Evolutionary conservation across 2,113 vertebrate species (phyloP), one percentile per base, ranked within the genome.

Genomic region (Symphodus melops): DNA sequence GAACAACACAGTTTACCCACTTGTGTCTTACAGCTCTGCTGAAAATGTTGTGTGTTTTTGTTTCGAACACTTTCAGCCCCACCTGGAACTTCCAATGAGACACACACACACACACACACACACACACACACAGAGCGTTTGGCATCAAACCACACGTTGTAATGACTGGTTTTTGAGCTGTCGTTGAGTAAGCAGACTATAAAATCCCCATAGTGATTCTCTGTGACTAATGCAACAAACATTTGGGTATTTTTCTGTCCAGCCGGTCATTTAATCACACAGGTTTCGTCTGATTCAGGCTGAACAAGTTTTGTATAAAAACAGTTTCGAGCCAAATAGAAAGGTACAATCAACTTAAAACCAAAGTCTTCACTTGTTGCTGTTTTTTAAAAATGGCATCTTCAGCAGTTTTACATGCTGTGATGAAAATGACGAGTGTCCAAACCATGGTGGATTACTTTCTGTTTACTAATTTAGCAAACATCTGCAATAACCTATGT

Each of bases 11-110:
- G 58, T 51, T 51, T 53, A 2, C 54, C 36, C 14, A 58, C 60
- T 59, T 8, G 53, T 78, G 67, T 78, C 68, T 78, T 66, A 65
- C 67, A 71, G 61, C 75, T 64, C 59, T 52, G 52, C 59, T 64
- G 59, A 41, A 41, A 56, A 16, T 19, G 20, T 64, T 36, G 55
- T 65, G 42, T 52, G 42, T 53, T 75, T 60, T 37, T 48, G 37
- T 28, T 37, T 52, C 8, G 23, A 37, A 16, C n/a, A 1, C 51
- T n/a, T 23, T 33, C 39, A 63, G 13, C 23, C 39, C 8, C 52
- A 68, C 53, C 46, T 48, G 9, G 23, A 17, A 23, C 20, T 9
- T 41, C 14, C 19, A 8, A 33, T 33, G 28, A 33, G 4, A 33
- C 28, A 33, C 28, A 33, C 28, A 3, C 28, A 33, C 28, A 33